These are phyloP conservation scores for Brachionus koreanus DNA, from an alignment of 1,140 invertebrate genomes.

Conservation along the genomic window DNA sequence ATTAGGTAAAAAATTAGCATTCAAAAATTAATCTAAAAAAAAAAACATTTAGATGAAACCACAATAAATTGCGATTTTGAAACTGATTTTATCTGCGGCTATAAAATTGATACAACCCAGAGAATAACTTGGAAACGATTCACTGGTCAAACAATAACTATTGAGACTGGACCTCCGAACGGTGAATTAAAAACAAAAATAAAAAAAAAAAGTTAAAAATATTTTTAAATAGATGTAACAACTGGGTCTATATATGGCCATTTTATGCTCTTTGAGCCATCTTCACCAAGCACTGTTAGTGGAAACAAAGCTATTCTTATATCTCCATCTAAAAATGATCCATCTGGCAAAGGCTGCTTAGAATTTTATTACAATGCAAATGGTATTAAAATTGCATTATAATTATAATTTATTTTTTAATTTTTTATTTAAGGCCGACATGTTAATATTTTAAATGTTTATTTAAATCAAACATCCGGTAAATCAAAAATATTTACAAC, in stretches of 20 bases:
- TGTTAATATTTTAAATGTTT: slow-evolving; percentile 16
- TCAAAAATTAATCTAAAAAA: not conserved
- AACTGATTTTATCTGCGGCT: slow-evolving; percentile 66
- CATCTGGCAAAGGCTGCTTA: slow-evolving; percentile 1
- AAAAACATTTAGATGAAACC: not conserved
- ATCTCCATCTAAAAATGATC: not conserved
- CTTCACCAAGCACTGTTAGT: not conserved
- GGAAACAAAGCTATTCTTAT: slow-evolving; percentile 1
- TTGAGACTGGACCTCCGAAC: slow-evolving; percentile 19
- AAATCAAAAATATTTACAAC: not conserved
- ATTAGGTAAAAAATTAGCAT: not conserved
- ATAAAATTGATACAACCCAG: slow-evolving; percentile 68
- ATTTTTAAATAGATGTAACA: not conserved
- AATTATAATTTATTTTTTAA: not conserved
- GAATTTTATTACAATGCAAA: slow-evolving; percentile 64
- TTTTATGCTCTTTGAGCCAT: slow-evolving; percentile 32
- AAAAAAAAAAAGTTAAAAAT: not conserved
- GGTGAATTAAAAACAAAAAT: not conserved
- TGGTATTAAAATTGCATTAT: not conserved
- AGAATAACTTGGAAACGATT: slow-evolving; percentile 68
- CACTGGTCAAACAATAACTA: slow-evolving; percentile 10
- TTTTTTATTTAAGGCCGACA: not conserved
- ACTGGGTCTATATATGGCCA: not conserved
- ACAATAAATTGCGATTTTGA: slow-evolving; percentile 68
- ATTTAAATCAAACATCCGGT: not conserved